Base-by-base conservation (phyloP, 2,113 vertebrate genomes). In the Alaudala cheleensis region DNA sequence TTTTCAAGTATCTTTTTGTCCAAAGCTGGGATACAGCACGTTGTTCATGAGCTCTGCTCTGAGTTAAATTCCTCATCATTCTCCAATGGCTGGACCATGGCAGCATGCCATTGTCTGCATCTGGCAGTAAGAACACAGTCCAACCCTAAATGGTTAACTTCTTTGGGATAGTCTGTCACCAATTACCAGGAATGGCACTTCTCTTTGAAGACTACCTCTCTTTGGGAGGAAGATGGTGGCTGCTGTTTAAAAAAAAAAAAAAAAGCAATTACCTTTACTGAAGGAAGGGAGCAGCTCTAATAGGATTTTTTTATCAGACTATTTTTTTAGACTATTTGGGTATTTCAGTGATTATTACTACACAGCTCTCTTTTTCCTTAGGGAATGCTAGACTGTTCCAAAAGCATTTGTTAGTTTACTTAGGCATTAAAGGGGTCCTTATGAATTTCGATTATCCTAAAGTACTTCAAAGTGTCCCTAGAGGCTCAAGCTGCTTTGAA, bases 391-490 rank as follows among this genome's bases (percentile, higher is more conserved):
- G 69, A 65, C 83, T 69, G 81, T 89, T 95, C 94, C 83, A 89
- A 91, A 93, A 93, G 77, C 57, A 1, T 91, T 93, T 96, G 86
- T 96, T 96, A 95, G 95, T 97, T 91, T 97, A 95, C 91, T 95
- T 92, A 89, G 92, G 94, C 91, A 89, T 96, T 95, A 97, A 92
- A 93, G 80, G 49, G 49, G 81, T 95, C 86, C 94, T 95, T 96
- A 93, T 50, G 83, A 92, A 96, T 96, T 96, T 88, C 3, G n/a
- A 92, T 95, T 95, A 89, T 91, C 89, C 73, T 92, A 53, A 97
- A 95, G 92, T 89, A 93, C 80, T 96, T 97, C 91, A 94, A 86
- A 97, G 92, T 92, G 73, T 95, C 92, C 83, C 91, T 93, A 95
- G 91, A 96, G 89, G 89, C 94, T 86, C 65, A 61, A 17, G 89